These are phyloP conservation scores for Didymodactylos carnosus DNA, from an alignment of 2,888 invertebrate genomes.

Conservation along the genomic window DNA sequence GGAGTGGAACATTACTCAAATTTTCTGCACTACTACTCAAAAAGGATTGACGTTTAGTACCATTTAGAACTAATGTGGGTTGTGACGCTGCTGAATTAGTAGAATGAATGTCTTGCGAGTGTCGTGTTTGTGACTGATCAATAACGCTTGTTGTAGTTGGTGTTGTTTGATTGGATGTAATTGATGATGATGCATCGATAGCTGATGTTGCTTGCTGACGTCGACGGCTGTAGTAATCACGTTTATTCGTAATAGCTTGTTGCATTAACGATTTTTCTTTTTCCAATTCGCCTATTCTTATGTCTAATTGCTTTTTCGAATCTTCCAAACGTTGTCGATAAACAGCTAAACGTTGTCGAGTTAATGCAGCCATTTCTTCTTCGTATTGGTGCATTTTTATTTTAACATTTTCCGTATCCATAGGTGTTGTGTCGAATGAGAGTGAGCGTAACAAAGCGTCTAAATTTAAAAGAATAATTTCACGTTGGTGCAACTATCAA, in stretches of 20 bases:
- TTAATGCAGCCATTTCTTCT: not conserved
- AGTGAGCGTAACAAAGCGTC: conserved; percentile 28
- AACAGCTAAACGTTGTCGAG: not conserved
- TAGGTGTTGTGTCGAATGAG: conserved; percentile 16
- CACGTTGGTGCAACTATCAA: no score
- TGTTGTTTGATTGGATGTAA: not conserved
- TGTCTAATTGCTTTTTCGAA: not conserved
- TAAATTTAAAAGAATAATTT: not conserved
- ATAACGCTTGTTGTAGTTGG: no score
- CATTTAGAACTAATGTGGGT: no score
- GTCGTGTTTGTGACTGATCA: no score
- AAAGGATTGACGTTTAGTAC: not conserved
- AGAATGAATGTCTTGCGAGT: no score
- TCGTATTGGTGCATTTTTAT: not conserved
- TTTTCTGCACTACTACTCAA: not conserved
- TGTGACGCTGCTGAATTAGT: no score
- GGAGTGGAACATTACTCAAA: not conserved
- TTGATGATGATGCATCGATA: no score
- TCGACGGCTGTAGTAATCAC: no score
- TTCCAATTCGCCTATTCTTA: not conserved
- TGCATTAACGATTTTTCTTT: not conserved
- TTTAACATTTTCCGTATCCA: not conserved
- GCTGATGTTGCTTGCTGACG: no score
- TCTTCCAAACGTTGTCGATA: not conserved
- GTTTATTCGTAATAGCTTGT: not conserved